Evolutionary conservation across 2,113 vertebrate genomes (phyloP), one percentile per base, ranked within the genome.

Genomic region (Pedionomus torquatus): DNA sequence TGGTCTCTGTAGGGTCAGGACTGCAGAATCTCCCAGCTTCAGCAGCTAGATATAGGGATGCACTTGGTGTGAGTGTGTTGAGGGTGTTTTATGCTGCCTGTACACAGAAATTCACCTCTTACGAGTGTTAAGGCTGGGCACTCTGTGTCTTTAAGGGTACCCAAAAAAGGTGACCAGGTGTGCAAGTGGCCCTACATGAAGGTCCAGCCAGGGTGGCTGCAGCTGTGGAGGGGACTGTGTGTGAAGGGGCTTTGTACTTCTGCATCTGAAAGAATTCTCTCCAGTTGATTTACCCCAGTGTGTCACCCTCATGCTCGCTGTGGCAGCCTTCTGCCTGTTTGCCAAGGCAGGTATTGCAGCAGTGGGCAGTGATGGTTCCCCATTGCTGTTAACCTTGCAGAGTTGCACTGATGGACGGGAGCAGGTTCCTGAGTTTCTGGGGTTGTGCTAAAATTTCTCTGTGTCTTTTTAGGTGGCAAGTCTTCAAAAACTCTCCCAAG

Each of bases 401-500:
- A 89, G 70, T 35, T 82, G 70, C 17, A 5, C 39, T 21, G 37
- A 33, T 61, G 49, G 33, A 26, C 2, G 1, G 17, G 87, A 82
- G 37, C 15, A 65, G 35, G 9, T 49, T 83, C 28, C 74, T 31
- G n/a, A 64, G 52, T 30, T 57, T 35, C 35, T 74, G 39, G 15
- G 43, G 76, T 80, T 48, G 10, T 64, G 46, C 52, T 30, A 12
- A 66, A 71, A 35, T 49, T 90, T 48, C 26, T 85, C 24, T 44
- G 33, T 79, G 44, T 89, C 44, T 58, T 92, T 92, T 41, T 71
- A 99, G 99, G 39, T 99, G 98, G 96, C 98, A 99, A 87, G 81
- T 99, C 92, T 99, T 99, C 93, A 99, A 87, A 97, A 98, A 97
- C 21, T 17, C 96, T 51, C 99, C 99, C 13, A 39, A 74, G 0